Percentiles rank a stretch among this genome's conserved stretches.
Conservation (phyloP, 2,888 invertebrate species). For the Odontocerum albicorne region DNA sequence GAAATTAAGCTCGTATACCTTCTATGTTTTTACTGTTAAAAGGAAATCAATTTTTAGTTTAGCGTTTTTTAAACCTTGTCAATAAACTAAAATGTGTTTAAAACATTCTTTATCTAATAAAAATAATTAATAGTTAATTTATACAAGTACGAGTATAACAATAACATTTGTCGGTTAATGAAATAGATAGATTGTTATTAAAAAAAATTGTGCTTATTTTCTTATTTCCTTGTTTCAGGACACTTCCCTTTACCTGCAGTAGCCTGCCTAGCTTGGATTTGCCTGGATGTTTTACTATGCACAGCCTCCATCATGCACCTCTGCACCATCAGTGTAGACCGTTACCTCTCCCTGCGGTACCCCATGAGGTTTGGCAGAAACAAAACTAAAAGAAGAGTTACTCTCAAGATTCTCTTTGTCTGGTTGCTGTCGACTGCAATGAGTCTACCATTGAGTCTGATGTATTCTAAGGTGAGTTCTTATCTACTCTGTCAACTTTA, state of each 20-base stretch:
- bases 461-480: constrained; percentile 78
- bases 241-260: constrained; percentile 80
- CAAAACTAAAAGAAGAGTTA: constrained; percentile 81
- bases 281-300: constrained; percentile 93
- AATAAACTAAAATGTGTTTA: too few species aligned
- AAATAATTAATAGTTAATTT: too few species aligned
- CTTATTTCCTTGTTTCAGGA: too few species aligned
- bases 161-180: too few species aligned
- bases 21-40: too few species aligned
- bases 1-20: too few species aligned
- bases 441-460: constrained; percentile 85
- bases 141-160: too few species aligned
- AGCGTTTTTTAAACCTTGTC: too few species aligned
- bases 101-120: too few species aligned
- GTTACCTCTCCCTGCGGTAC: constrained; percentile 87
- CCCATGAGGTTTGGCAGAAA: constrained; percentile 93
- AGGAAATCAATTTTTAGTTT: too few species aligned
- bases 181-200: too few species aligned
- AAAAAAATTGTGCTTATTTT: background rate
- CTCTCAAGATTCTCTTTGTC: constrained; percentile 88
- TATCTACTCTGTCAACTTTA: background rate
- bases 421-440: constrained; percentile 93
- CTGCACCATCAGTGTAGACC: constrained; percentile 94
- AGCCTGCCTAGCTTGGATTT: constrained; percentile 93
- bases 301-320: constrained; percentile 97